Evolutionary conservation across 1,140 invertebrate genomes (phyloP), one percentile per base, ranked within the genome.

Genomic region (Drosophila littoralis): DNA sequence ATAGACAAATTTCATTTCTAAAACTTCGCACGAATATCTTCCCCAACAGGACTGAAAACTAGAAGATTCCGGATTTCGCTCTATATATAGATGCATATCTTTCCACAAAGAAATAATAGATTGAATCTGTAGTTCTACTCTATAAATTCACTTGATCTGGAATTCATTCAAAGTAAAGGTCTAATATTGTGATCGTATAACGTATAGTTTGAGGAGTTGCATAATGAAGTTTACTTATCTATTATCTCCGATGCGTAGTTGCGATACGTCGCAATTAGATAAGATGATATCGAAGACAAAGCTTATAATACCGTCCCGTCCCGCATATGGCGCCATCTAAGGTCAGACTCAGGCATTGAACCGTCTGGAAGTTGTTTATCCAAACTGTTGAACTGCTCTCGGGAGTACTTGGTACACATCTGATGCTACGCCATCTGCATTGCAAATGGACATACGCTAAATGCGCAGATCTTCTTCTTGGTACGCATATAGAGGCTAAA

Each of bases 301-400:
- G 22, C 74, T 50, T 15, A 40, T 59, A 59, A 55, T 61, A 42
- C 57, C 50, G 50, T 42, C 59, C 57, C 50, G 50, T 42, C 59
- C 40, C 33, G 52, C 43, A 48, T n/a, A 46, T 75, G 81, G 81
- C 81, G 81, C 81, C 82, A 86, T 75, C 52, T 85, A 81, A 86
- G 78, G 78, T 81, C 82, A 81, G 66, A 45, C 15, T 75, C 82
- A 85, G 82, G 43, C 82, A 71, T 63, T 85, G 83, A 85, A 85
- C 82, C 72, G 60, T 55, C 72, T 65, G 52, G 55, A 51, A 52
- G 73, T 76, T 73, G 66, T 77, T 63, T 79, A 48, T 65, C 48
- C 45, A 57, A 70, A 65, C 38, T 82, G 71, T 82, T 86, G 79
- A 86, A 86, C 82, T 76, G 60, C 43, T 61, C 33, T n/a, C n/a